Base-by-base conservation (phyloP, 1,140 invertebrate genomes). In the Lethrus apterus region DNA sequence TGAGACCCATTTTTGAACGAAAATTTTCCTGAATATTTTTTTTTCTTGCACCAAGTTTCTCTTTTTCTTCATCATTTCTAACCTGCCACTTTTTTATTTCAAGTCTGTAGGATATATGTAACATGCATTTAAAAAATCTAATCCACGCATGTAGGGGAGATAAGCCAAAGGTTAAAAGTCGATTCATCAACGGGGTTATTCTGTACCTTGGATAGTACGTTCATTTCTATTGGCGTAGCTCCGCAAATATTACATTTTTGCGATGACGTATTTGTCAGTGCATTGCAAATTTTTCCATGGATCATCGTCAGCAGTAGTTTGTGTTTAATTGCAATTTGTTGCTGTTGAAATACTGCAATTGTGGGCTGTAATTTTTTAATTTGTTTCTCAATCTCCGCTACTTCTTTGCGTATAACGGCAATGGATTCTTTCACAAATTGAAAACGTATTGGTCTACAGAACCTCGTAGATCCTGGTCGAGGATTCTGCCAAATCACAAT, bases 101-200 rank as follows among this genome's bases (percentile, higher is more conserved):
- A 11, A 64, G 35, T 50, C 57, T 64, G 46, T 68, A 64, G n/a
- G 57, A 46, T 38, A 68, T 18, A 46, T 66, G 60, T 11, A 68
- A 42, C 19, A 66, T 36, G 36, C 40, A 59, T 52, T 69, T 62
- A 51, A 68, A 68, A 44, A 68, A 54, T 21, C 61, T 29, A 33
- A 68, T 68, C 49, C 65, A 46, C 9, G 57, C 56, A 49, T 68
- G 63, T 26, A 68, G 50, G 26, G 57, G 43, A 8, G 62, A 64
- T 11, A 68, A 18, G 5, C 58, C 64, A 45, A 64, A 66, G 18
- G 20, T 3, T 59, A n/a, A 29, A 30, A 34, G 35, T 58, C 50
- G n/a, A n/a, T 30, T 13, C 50, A 35, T 58, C 59, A 14, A 43
- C 41, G 7, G 30, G 21, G 40, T 33, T 56, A 5, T 50, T 38